Base-by-base conservation (phyloP, 2,797 vertebrate species). In the Bradypodion ventrale region DNA sequence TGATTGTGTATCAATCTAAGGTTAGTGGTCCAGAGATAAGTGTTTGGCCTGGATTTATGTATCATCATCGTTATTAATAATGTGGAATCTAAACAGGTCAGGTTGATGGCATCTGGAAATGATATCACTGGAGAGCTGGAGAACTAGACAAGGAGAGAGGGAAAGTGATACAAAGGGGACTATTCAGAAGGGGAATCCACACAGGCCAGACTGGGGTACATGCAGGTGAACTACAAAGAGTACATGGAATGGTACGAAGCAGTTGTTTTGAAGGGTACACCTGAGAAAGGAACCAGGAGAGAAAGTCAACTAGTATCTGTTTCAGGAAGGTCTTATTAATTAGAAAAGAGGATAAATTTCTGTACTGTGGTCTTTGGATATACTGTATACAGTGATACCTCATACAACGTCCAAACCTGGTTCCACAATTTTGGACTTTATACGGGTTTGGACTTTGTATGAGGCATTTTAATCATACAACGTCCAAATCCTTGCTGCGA, bases 61-160 rank as follows among this genome's bases (percentile, higher is more conserved):
- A 86, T 27, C 86, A 88, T 85, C 78, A 91, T 80, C 62, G 72
- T 89, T 89, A 90, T 89, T 93, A 89, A 93, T 88, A 88, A 89
- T 59, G 62, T 88, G 83, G 88, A 90, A 85, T 72, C 89, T 84
- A 90, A 93, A 89, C 83, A 87, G 86, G 7, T 82, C 5, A 44
- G 19, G 80, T 80, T 88, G 91, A 92, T 92, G 90, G 92, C 86
- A 90, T 91, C 87, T 91, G 87, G 91, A 92, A 90, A 89, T 91
- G 92, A 63, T 63, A 87, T 79, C 89, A 86, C 83, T 89, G 4
- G 42, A 84, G 85, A 92, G 87, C 82, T 81, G 77, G 68, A 82
- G 32, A 81, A 78, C 56, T 6, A 90, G 75, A 62, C 85, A 82
- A 80, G 0, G 7, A 84, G 88, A 87, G 87, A 21, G 73, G 60